Evolutionary conservation across 2,113 vertebrate species (phyloP).

Genomic region (Malurus melanocephalus): DNA sequence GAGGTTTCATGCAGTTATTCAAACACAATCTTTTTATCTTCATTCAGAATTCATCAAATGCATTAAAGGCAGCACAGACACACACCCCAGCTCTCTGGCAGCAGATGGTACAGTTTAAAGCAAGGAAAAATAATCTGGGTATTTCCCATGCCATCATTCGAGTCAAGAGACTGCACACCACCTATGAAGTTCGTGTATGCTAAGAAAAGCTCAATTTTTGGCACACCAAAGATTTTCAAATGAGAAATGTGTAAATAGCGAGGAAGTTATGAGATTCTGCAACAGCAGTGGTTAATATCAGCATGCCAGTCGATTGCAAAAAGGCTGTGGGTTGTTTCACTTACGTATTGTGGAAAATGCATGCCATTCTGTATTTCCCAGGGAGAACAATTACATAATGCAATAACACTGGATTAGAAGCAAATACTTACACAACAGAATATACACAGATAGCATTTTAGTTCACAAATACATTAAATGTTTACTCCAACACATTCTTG

Average conservation of each 20-base stretch:
- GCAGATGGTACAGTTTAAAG: constrained; percentile 76
- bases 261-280: constrained; percentile 77
- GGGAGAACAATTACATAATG: constrained; percentile 85
- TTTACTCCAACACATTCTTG: constrained; percentile 52
- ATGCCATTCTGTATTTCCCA: constrained; percentile 89
- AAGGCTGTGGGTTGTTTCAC: constrained; percentile 79
- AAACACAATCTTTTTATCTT: constrained; percentile 65
- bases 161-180: constrained; percentile 72
- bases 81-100: constrained; percentile 75
- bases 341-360: constrained; percentile 94
- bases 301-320: constrained; percentile 85
- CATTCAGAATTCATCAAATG: constrained; percentile 73
- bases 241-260: constrained; percentile 76
- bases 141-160: constrained; percentile 79
- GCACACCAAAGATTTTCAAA: constrained; percentile 73
- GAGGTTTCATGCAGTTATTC: constrained; percentile 80
- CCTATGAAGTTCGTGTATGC: constrained; percentile 68
- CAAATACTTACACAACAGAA: constrained; percentile 77
- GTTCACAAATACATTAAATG: constrained; percentile 73
- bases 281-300: constrained; percentile 81
- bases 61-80: constrained; percentile 75
- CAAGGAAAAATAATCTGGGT: constrained; percentile 70
- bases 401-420: constrained; percentile 90
- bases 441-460: constrained; percentile 80
- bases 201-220: constrained; percentile 64